Conservation (phyloP, 1,140 invertebrate genomes). For the Dufourea novaeangliae region DNA sequence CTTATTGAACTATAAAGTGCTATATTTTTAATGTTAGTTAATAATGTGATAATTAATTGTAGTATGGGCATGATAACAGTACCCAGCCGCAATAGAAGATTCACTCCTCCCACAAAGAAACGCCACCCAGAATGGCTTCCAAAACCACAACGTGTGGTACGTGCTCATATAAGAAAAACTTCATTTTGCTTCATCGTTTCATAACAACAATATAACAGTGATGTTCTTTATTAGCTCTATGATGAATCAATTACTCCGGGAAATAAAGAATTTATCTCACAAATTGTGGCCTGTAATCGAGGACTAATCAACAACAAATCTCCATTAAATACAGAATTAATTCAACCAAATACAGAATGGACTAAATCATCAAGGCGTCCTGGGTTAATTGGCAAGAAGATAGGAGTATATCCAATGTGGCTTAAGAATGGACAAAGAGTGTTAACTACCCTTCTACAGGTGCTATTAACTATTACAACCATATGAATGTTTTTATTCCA, state of each 20-base stretch:
- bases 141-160: constrained; percentile 81
- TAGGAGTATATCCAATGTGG: constrained; percentile 97
- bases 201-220: constrained; percentile 15
- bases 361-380: constrained; percentile 84
- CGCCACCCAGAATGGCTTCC: constrained; percentile 84
- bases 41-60: constrained; percentile 38
- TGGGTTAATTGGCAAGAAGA: constrained; percentile 95
- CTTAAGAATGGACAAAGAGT: constrained; percentile 91
- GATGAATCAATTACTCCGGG: constrained; percentile 89
- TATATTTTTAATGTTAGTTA: constrained; percentile 16
- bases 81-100: constrained; percentile 41
- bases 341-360: constrained; percentile 85
- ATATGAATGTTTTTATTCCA: constrained; percentile 14
- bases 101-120: constrained; percentile 74
- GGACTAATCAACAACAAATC: constrained; percentile 75
- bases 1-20: background rate
- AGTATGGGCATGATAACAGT: constrained; percentile 49
- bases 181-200: background rate
- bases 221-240: constrained; percentile 81
- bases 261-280: constrained; percentile 91
- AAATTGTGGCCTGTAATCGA: constrained; percentile 87
- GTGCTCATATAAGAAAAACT: constrained; percentile 56
- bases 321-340: constrained; percentile 82
- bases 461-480: constrained; percentile 72
- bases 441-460: constrained; percentile 92